Evolutionary conservation across 2,113 vertebrate species (phyloP), one percentile per base, ranked within the genome.

Genomic region (Pelusios castaneus): DNA sequence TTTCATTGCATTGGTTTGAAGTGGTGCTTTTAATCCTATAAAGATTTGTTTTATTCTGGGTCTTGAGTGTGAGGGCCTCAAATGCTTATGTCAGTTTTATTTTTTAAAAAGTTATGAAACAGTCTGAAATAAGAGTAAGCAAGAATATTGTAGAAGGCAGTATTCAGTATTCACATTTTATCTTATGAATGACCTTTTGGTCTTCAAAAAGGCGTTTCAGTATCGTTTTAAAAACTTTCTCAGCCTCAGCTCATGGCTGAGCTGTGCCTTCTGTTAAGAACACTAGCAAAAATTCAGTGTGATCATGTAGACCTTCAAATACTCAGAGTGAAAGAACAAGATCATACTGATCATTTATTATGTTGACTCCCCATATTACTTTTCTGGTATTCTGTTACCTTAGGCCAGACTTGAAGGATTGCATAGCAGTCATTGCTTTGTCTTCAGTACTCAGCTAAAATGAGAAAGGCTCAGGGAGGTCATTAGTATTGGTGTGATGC

Each of bases 301-400:
- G 47, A 47, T 56, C 0, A 0, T 47, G 47, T 24, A 67, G 52
- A n/a, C 83, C 45, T 85, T 51, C 43, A 3, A 0, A n/a, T n/a
- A n/a, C n/a, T 47, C 10, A 47, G 47, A 47, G 47, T 47, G 47
- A 47, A 47, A 47, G 47, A 47, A 10, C 47, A 47, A 47, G 47
- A 47, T 10, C 10, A 3, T 5, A 4, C 2, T 58, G n/a, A 13
- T 10, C 47, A 34, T 2, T 5, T 43, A 47, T 19, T 91, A 60
- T 4, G 34, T 60, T 80, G 34, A 9, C 63, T 87, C 67, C 75
- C 84, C 41, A 11, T 47, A 47, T 17, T 34, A 47, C 38, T 87
- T 27, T 6, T 55, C 5, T 85, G 29, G 55, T 58, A n/a, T 75
- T 47, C 49, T 55, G 77, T 43, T 77, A 77, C 3, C 19, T 58